Percentiles rank a stretch among this genome's conserved stretches.
Evolutionary conservation across 2,797 vertebrate genomes (phyloP).

Genomic region (Cyprinella venusta): DNA sequence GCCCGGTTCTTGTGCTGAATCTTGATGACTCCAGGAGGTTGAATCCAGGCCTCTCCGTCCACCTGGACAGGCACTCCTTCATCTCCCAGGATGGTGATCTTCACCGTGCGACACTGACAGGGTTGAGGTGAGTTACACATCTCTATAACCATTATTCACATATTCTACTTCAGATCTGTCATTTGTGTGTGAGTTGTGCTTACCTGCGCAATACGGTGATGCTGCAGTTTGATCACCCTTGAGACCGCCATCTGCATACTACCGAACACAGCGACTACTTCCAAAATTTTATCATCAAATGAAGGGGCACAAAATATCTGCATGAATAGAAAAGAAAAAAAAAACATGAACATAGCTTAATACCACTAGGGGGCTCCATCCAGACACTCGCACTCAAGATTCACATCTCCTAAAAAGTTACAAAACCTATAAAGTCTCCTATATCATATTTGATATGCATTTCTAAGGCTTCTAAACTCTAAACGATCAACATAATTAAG

Average conservation of each 20-base stretch:
- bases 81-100: slow-evolving; percentile 97
- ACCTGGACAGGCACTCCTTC: slow-evolving; percentile 97
- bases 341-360: background rate
- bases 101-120: slow-evolving; percentile 93
- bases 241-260: slow-evolving; percentile 99
- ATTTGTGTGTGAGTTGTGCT: slow-evolving; percentile 1
- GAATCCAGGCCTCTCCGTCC: slow-evolving; percentile 97
- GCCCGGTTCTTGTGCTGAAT: slow-evolving; percentile 98
- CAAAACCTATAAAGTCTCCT: background rate
- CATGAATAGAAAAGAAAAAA: slow-evolving; percentile 24
- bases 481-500: background rate
- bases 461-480: background rate
- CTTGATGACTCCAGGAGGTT: slow-evolving; percentile 96
- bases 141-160: background rate
- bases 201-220: slow-evolving; percentile 97
- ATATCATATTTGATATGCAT: background rate
- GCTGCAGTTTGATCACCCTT: slow-evolving; percentile 96
- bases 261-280: slow-evolving; percentile 96
- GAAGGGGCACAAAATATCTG: slow-evolving; percentile 98
- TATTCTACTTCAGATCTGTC: background rate
- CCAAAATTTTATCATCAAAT: slow-evolving; percentile 97
- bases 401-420: background rate
- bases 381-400: background rate
- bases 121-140: background rate
- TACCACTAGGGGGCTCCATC: slow-evolving; percentile 8